Conservation (phyloP, 1,140 invertebrate genomes). For the Cherax destructor region DNA sequence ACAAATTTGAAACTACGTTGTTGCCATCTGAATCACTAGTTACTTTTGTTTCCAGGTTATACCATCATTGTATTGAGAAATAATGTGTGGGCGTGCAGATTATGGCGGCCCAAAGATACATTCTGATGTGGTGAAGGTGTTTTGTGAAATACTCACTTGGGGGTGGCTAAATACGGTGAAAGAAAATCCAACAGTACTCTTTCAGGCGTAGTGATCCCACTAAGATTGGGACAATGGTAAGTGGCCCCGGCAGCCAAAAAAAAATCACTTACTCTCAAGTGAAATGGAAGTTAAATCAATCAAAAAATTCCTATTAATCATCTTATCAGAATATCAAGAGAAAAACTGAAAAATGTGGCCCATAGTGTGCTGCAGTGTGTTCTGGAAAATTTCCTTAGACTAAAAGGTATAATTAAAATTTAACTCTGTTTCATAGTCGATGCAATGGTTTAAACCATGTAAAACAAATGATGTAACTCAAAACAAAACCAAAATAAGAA, state of each 20-base stretch:
- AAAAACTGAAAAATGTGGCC: no score
- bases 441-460: no score
- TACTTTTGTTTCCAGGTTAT: background rate
- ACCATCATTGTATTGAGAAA: background rate
- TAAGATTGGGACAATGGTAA: constrained; percentile 97
- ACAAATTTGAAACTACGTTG: background rate
- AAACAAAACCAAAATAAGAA: no score
- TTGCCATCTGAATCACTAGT: background rate
- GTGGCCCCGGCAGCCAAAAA: constrained; percentile 83
- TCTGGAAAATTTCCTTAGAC: no score
- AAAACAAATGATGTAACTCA: no score
- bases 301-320: background rate
- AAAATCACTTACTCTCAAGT: background rate
- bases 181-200: constrained; percentile 92
- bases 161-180: constrained; percentile 87
- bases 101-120: background rate
- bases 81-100: background rate
- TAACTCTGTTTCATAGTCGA: no score
- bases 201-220: constrained; percentile 94
- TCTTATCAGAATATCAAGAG: background rate
- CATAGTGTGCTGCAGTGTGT: no score
- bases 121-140: background rate
- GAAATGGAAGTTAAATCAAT: background rate
- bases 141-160: constrained; percentile 41
- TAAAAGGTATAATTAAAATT: no score